Evolutionary conservation across 2,113 vertebrate species (phyloP).

Genomic region (Thalassoma bifasciatum): DNA sequence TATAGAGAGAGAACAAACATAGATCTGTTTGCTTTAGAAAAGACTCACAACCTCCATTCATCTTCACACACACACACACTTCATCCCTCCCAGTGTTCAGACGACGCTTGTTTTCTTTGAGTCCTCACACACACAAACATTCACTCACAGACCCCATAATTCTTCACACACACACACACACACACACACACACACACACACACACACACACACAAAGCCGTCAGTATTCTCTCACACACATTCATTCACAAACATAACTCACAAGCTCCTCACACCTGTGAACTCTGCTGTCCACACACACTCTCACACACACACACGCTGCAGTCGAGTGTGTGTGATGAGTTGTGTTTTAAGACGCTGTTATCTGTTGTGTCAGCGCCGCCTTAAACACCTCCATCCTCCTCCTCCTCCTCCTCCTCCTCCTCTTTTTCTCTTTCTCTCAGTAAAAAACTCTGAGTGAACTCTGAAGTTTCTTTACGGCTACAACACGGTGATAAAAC

Average conservation of each 20-base stretch:
- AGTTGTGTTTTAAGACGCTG: slow-evolving; percentile 46
- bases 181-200: slow-evolving; percentile 47
- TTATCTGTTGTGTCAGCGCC: slow-evolving; percentile 72
- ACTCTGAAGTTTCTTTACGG: neutral
- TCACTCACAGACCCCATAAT: slow-evolving; percentile 51
- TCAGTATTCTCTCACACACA: slow-evolving; percentile 53
- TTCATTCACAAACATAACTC: slow-evolving; percentile 54
- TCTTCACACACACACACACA: slow-evolving; percentile 35
- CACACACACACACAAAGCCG: slow-evolving; percentile 50
- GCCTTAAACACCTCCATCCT: slow-evolving; percentile 59
- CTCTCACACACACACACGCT: slow-evolving; percentile 19
- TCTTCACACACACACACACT: slow-evolving; percentile 59
- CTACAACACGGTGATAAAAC: too few species aligned
- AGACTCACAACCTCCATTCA: slow-evolving; percentile 72
- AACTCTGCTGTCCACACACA: slow-evolving; percentile 39
- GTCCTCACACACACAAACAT: slow-evolving; percentile 49
- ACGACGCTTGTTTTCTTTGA: slow-evolving; percentile 62
- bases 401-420: neutral
- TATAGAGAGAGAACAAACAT: slow-evolving; percentile 75
- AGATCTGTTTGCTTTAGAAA: slow-evolving; percentile 69
- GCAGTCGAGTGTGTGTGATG: slow-evolving; percentile 56
- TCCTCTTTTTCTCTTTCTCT: neutral
- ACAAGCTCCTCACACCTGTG: slow-evolving; percentile 49
- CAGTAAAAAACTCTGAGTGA: neutral
- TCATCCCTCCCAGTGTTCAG: slow-evolving; percentile 49